Percentiles rank a stretch among this genome's conserved stretches.
These are phyloP conservation scores for Hyles lineata DNA, from an alignment of 2,888 invertebrate species.

Conservation along the genomic window DNA sequence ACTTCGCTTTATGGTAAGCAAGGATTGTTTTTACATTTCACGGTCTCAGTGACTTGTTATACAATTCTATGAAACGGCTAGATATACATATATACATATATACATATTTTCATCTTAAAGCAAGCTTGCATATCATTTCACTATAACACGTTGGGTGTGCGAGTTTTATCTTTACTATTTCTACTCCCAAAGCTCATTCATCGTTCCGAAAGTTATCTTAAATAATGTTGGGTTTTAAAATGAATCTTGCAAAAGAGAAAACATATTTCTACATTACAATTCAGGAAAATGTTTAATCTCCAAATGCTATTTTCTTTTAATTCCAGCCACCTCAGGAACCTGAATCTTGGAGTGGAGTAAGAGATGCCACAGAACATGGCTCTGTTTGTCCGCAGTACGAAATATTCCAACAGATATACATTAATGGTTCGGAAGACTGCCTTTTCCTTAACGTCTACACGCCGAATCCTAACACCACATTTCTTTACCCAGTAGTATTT, in stretches of 20 bases:
- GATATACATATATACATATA: too few species aligned
- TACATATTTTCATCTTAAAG: background rate
- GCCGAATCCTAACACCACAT: conserved; percentile 12
- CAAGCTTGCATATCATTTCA: too few species aligned
- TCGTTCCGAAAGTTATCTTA: too few species aligned
- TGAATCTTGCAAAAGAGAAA: too few species aligned
- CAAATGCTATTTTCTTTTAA: conserved; percentile 19
- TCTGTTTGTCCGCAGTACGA: conserved; percentile 34
- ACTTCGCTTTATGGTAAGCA: conserved; percentile 68
- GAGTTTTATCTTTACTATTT: too few species aligned
- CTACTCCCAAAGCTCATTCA: too few species aligned
- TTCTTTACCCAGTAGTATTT: conserved; percentile 44
- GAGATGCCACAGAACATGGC: conserved; percentile 46
- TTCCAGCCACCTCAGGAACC: conserved; percentile 39
- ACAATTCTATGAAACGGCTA: background rate
- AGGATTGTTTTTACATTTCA: background rate
- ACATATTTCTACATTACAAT: background rate
- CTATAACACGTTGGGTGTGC: too few species aligned
- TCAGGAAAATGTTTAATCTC: background rate
- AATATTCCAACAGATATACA: conserved; percentile 31
- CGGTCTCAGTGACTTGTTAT: background rate
- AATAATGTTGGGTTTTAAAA: too few species aligned
- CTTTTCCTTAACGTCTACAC: conserved; percentile 62
- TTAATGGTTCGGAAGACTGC: conserved; percentile 54
- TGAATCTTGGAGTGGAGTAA: conserved; percentile 56